phyloP scores from a whole-genome alignment of 2,113 vertebrate species.

The Lota lota region DNA sequence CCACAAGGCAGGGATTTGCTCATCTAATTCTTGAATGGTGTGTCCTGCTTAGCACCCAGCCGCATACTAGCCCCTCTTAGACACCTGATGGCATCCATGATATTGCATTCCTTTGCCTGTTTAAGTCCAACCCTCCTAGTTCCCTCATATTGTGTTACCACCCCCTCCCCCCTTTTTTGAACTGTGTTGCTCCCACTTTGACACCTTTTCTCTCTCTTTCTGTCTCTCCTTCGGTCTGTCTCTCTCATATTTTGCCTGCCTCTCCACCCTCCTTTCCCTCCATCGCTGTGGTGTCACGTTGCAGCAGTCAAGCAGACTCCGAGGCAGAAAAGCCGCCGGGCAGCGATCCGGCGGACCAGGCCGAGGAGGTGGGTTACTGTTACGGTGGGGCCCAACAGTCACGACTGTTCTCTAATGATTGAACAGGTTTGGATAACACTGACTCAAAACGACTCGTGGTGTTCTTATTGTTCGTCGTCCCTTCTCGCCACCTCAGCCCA shows the following conservation, averaged over 20 bases:
- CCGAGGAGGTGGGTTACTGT: constrained; percentile 42
- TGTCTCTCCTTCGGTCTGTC: constrained; percentile 2
- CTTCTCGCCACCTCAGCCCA: constrained; percentile 29
- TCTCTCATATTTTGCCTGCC: neutral
- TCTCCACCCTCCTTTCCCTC: neutral
- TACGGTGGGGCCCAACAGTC: neutral
- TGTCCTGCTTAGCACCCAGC: constrained; percentile 8
- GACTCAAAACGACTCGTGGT: too few relatives aligned
- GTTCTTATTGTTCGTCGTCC: neutral
- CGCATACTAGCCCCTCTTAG: constrained; percentile 19
- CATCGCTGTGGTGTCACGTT: neutral
- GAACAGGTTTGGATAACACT: too few relatives aligned
- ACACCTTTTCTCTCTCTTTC: constrained; percentile 15
- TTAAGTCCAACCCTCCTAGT: too few relatives aligned
- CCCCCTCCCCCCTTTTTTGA: neutral
- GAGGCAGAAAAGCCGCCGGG: constrained; percentile 63
- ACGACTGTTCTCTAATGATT: neutral
- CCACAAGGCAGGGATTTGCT: constrained; percentile 54
- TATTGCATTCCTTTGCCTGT: constrained; percentile 26
- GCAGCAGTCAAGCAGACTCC: constrained; percentile 64
- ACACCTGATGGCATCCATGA: constrained; percentile 15
- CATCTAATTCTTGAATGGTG: constrained; percentile 27
- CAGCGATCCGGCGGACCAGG: constrained; percentile 37
- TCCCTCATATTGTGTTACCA: neutral
- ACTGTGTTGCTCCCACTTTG: constrained; percentile 4